These are phyloP conservation scores for Melanchra persicariae DNA, from an alignment of 2,888 invertebrate genomes.

Conservation along the genomic window DNA sequence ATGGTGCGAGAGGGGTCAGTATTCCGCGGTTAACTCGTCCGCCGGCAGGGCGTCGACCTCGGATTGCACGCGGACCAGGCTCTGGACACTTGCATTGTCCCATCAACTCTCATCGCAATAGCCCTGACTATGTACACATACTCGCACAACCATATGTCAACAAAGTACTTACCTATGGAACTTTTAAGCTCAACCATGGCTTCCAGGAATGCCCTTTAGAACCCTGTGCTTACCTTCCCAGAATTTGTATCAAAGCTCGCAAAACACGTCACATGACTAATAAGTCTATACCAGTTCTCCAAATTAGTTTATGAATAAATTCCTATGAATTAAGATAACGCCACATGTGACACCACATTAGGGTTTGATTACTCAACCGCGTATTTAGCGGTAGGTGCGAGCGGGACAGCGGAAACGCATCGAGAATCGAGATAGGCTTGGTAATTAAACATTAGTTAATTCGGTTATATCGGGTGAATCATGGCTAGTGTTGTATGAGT, in stretches of 20 bases:
- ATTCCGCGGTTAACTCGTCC: constrained; percentile 82
- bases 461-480: constrained; percentile 76
- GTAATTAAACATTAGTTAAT: constrained; percentile 70
- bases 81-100: constrained; percentile 81
- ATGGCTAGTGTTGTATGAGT: constrained; percentile 78
- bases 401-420: constrained; percentile 57
- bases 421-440: constrained; percentile 64
- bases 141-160: constrained; percentile 15
- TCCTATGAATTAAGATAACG: constrained; percentile 53
- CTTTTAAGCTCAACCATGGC: constrained; percentile 22
- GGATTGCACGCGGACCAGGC: constrained; percentile 75
- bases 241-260: constrained; percentile 12
- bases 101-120: constrained; percentile 71
- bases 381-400: constrained; percentile 52
- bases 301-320: constrained; percentile 36
- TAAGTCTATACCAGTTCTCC: constrained; percentile 6
- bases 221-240: constrained; percentile 6
- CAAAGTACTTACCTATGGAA: not conserved
- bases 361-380: constrained; percentile 61
- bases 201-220: constrained; percentile 24
- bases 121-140: constrained; percentile 72
- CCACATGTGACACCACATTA: constrained; percentile 39
- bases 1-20: constrained; percentile 81
- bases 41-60: constrained; percentile 82
- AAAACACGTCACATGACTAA: constrained; percentile 27